Percentiles rank a stretch among this genome's conserved stretches.
Evolutionary conservation across 2,888 invertebrate genomes (phyloP).

Genomic region (Drosophila mimetica): DNA sequence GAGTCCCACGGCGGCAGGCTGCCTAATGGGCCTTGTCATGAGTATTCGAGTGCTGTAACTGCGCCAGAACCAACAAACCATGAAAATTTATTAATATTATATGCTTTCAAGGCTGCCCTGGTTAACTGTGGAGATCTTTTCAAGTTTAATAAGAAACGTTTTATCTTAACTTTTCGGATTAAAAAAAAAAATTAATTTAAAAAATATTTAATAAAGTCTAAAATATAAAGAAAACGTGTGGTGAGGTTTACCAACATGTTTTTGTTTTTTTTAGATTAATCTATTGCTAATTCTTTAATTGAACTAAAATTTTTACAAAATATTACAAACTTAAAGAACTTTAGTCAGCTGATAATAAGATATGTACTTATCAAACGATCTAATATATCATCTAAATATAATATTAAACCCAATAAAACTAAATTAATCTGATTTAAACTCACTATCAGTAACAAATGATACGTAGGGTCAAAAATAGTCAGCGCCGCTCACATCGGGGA

Average conservation of each 20-base stretch:
- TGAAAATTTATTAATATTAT: constrained; percentile 17
- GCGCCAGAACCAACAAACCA: constrained; percentile 21
- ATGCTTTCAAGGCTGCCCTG: constrained; percentile 17
- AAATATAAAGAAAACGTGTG: no score
- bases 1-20: background rate
- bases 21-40: constrained; percentile 70
- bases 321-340: no score
- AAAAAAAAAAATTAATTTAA: no score
- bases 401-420: background rate
- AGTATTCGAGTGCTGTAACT: constrained; percentile 21
- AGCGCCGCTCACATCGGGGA: constrained; percentile 68
- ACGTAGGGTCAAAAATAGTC: background rate
- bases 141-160: background rate
- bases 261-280: no score
- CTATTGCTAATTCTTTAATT: no score
- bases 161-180: background rate
- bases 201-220: no score
- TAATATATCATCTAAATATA: background rate
- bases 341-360: no score
- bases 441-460: background rate
- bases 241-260: no score
- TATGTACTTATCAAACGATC: no score
- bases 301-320: no score
- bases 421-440: background rate
- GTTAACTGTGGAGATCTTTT: background rate